Evolutionary conservation across 2,797 vertebrate genomes (phyloP).

Genomic region (Dallia pectoralis): DNA sequence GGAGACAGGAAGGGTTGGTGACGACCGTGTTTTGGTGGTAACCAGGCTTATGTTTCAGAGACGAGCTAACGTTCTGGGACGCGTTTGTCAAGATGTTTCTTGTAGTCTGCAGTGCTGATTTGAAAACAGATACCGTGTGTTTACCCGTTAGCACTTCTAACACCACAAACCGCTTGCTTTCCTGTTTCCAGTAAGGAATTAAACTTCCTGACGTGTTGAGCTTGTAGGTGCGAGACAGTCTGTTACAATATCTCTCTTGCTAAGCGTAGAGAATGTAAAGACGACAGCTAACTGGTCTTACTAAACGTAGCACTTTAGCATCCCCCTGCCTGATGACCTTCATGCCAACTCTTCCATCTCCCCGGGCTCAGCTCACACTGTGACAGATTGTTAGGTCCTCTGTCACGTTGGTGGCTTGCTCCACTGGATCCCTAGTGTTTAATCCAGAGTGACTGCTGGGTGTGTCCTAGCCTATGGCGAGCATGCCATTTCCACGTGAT

Average conservation of each 20-base stretch:
- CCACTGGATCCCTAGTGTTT: slow-evolving; percentile 17
- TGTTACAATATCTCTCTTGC: neutral
- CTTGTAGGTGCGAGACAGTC: neutral
- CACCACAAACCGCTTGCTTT: neutral
- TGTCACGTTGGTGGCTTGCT: slow-evolving; percentile 19
- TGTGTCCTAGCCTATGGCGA: neutral
- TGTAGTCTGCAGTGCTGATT: neutral
- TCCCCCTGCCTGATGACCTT: neutral
- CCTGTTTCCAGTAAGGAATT: neutral
- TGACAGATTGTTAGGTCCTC: neutral
- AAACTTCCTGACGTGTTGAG: neutral
- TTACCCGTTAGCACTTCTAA: neutral
- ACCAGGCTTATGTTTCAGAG: neutral
- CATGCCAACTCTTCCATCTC: neutral
- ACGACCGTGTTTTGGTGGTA: neutral
- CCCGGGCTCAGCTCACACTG: neutral
- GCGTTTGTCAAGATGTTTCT: neutral
- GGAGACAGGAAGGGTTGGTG: neutral
- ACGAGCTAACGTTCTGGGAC: neutral
- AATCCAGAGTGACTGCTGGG: slow-evolving; percentile 12
- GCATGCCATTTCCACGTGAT: neutral
- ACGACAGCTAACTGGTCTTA: neutral
- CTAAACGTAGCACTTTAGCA: neutral
- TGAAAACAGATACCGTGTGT: neutral
- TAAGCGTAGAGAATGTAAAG: neutral